Base-by-base conservation (phyloP, 2,888 invertebrate genomes). In the Trissoscelio sp. region DNA sequence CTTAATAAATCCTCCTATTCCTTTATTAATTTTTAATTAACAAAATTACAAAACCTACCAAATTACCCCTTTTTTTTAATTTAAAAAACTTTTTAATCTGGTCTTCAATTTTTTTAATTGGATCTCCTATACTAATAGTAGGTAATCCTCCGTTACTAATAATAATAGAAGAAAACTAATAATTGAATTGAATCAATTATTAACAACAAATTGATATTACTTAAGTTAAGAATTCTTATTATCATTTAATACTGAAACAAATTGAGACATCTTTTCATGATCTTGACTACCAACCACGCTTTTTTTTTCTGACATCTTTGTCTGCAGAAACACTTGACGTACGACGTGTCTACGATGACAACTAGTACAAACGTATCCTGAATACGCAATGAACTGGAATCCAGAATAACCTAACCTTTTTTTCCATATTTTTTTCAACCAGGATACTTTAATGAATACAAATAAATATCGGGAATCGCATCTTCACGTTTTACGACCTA, bases 341-440 rank as follows among this genome's bases (percentile, higher is more conserved):
- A 91, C 90, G 90, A 91, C 89, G 91, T 91, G 91, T 91, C 91
- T 91, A 90, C 90, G 85, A 88, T 91, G 91, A 91, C 91, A 91
- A 91, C 91, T 91, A 89, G 91, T 90, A 89, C 90, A 90, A 87
- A 90, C 90, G 90, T 88, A 86, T 82, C 87, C 91, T 89, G 91
- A 91, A 91, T 91, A 89, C 91, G 83, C 88, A 90, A 91, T 91
- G 72, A 81, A 77, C 66, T 44, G 79, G 79, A 82, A 82, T 78
- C 78, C 77, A 79, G 77, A 70, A 79, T 79, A 77, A 79, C 73
- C 53, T 57, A 69, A 66, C 48, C 53, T 75, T 64, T 70, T 66
- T 69, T 57, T 46, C 55, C 46, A 28, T 69, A 66, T 14, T 78
- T 70, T 70, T 78, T 78, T 58, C 37, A n/a, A n/a, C 28, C 24